A percentile compares a stretch with the other conserved stretches of the same genome.
Evolutionary conservation across 2,113 vertebrate genomes (phyloP).

Genomic region (Heterotilapia buettikoferi): DNA sequence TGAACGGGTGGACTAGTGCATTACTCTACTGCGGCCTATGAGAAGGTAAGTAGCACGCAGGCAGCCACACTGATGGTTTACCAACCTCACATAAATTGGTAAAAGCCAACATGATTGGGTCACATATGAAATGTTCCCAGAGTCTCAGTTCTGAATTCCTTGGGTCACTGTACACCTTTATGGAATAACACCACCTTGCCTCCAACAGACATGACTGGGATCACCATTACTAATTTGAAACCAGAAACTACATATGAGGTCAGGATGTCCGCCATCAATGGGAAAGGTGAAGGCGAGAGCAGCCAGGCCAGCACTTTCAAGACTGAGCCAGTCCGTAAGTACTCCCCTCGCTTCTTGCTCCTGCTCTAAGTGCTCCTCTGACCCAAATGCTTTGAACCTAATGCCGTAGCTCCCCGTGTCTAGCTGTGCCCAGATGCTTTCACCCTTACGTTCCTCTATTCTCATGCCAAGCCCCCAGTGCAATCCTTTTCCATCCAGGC

Average conservation of each 20-base stretch:
- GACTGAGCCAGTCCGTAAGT: constrained; percentile 97
- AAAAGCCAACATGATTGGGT: background rate
- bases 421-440: constrained; percentile 31
- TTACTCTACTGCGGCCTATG: background rate
- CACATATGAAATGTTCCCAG: background rate
- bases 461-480: constrained; percentile 5
- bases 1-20: background rate
- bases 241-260: constrained; percentile 87
- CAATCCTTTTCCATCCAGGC: background rate
- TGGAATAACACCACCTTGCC: background rate
- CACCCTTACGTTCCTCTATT: background rate
- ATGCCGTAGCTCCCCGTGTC: background rate
- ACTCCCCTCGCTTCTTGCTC: background rate
- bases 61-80: background rate
- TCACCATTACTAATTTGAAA: constrained; percentile 84
- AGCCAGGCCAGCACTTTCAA: constrained; percentile 78
- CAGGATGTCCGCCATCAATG: constrained; percentile 89
- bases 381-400: constrained; percentile 17
- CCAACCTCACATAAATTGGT: background rate
- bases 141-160: background rate
- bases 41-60: background rate
- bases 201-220: constrained; percentile 56
- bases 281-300: constrained; percentile 90
- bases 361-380: background rate
- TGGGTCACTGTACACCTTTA: background rate